These are phyloP conservation scores for Glaucopsyche alexis DNA, from an alignment of 2,888 invertebrate genomes.

Conservation along the genomic window DNA sequence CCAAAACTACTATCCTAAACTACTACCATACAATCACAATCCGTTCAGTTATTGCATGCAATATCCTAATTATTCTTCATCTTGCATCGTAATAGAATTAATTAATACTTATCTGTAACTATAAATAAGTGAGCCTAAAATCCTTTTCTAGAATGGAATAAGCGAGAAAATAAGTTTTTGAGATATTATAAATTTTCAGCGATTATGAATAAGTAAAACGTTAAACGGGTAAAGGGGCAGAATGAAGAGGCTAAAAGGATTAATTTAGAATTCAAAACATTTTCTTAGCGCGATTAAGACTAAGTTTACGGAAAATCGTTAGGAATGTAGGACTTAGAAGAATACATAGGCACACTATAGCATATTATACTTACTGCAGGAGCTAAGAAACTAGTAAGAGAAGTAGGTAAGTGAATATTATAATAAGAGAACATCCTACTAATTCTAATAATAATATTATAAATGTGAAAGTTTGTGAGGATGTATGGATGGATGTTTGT, in stretches of 20 bases:
- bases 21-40: too few relatives aligned
- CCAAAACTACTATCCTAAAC: too few relatives aligned
- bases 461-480: too few relatives aligned
- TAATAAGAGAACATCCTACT: too few relatives aligned
- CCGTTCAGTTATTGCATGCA: too few relatives aligned
- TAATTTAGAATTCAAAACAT: background rate
- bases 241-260: slow-evolving; percentile 11
- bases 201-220: slow-evolving; percentile 14
- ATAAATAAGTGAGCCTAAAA: background rate
- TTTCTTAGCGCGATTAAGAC: background rate
- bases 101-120: background rate
- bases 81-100: background rate
- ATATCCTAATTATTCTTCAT: too few relatives aligned
- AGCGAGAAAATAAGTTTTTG: background rate
- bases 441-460: too few relatives aligned
- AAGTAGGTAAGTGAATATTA: too few relatives aligned
- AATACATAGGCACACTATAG: background rate
- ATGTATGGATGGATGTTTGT: too few relatives aligned
- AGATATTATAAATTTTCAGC: background rate
- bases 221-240: slow-evolving; percentile 10
- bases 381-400: too few relatives aligned
- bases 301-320: background rate
- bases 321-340: background rate
- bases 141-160: background rate
- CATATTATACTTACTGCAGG: too few relatives aligned